Conservation (phyloP, 1,140 invertebrate genomes). For the Scaptodrosophila lebanonensis region DNA sequence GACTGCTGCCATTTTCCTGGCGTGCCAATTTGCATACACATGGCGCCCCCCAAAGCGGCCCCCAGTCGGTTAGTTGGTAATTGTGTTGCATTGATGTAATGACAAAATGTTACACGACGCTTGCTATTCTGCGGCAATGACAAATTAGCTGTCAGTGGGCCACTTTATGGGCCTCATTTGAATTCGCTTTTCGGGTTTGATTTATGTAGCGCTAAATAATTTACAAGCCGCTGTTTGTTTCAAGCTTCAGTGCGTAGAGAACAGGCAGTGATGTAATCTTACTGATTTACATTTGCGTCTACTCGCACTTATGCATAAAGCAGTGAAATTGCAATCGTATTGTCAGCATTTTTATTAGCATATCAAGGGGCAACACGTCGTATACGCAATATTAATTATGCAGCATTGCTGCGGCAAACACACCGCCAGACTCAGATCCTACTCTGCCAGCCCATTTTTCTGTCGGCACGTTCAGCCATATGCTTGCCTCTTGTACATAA, state of each 20-base stretch:
- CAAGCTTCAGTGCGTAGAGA: conserved; percentile 24
- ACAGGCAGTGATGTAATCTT: conserved; percentile 15
- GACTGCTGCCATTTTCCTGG: neutral
- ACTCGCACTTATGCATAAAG: too few relatives aligned
- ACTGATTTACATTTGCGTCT: too few relatives aligned
- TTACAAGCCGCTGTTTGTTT: conserved; percentile 36
- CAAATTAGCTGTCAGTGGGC: conserved; percentile 52
- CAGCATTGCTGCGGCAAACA: conserved; percentile 41
- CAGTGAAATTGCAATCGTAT: conserved; percentile 14
- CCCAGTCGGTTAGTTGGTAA: conserved; percentile 4
- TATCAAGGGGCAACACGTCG: conserved; percentile 62
- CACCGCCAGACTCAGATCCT: conserved; percentile 7
- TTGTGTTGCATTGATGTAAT: conserved; percentile 46
- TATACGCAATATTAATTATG: conserved; percentile 72
- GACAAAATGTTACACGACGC: conserved; percentile 35
- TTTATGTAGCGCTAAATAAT: conserved; percentile 66
- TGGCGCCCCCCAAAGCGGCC: neutral
- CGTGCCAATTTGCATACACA: conserved; percentile 44
- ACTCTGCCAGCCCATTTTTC: neutral
- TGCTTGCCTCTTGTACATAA: too few relatives aligned
- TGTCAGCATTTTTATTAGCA: conserved; percentile 43
- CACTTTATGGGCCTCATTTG: conserved; percentile 21
- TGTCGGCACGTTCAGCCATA: neutral
- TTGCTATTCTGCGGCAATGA: conserved; percentile 45
- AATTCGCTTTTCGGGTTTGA: conserved; percentile 45